phyloP scores from a whole-genome alignment of 1,140 invertebrate genomes.

The Caenorhabditis tropicalis region DNA sequence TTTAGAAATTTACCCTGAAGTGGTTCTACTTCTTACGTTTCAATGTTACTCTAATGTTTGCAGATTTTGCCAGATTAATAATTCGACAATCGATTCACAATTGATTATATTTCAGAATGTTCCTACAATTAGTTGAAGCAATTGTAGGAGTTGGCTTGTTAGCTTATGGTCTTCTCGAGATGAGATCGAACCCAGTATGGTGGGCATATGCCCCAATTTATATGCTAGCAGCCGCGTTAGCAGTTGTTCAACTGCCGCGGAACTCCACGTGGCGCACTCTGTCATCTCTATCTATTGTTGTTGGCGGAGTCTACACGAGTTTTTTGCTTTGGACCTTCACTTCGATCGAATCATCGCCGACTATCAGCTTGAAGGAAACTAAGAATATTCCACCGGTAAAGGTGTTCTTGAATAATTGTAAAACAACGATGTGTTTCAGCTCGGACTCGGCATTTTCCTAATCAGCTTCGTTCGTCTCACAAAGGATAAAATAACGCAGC shows the following conservation, averaged over 20 bases:
- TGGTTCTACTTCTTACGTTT: not conserved
- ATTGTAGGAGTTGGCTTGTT: not conserved
- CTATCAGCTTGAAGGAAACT: not conserved
- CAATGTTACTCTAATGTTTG: not conserved
- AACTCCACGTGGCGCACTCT: conserved; percentile 14
- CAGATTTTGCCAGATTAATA: too few relatives aligned
- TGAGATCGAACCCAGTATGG: not conserved
- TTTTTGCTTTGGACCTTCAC: conserved; percentile 10
- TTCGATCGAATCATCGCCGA: not conserved
- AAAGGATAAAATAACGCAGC: not conserved
- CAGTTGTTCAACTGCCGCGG: not conserved
- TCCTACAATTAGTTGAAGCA: not conserved
- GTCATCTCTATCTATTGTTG: not conserved
- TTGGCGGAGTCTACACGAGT: not conserved
- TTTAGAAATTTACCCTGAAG: not conserved
- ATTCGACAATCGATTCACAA: too few relatives aligned
- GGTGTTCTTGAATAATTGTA: too few relatives aligned
- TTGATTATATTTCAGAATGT: conserved; percentile 32
- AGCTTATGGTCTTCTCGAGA: not conserved
- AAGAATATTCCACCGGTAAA: not conserved
- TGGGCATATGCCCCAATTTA: conserved; percentile 12
- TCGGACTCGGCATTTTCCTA: not conserved
- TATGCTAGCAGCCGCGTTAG: not conserved
- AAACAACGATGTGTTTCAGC: not conserved
- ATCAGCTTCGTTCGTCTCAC: conserved; percentile 1